These are phyloP conservation scores for Metellina segmentata DNA, from an alignment of 2,888 invertebrate genomes.

Conservation along the genomic window DNA sequence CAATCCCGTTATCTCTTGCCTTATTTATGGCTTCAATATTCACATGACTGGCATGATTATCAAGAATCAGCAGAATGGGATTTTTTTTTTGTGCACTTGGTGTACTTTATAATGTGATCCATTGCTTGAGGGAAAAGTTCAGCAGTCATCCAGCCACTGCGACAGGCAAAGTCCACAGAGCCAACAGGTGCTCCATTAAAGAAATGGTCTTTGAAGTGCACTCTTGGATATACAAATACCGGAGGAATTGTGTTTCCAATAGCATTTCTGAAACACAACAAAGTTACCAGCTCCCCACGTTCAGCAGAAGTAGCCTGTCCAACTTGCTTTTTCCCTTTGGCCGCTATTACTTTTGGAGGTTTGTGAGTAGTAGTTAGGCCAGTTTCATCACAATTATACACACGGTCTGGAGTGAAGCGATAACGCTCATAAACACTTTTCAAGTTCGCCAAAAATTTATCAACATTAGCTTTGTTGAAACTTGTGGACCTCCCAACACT, in stretches of 20 bases:
- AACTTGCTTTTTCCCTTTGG: slow-evolving; percentile 7
- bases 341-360: slow-evolving; percentile 27
- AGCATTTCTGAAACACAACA: slow-evolving; percentile 79
- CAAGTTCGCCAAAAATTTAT: slow-evolving; percentile 23
- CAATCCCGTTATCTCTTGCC: slow-evolving; percentile 80
- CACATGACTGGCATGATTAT: slow-evolving; percentile 79
- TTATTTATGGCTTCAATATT: slow-evolving; percentile 78
- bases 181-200: slow-evolving; percentile 79
- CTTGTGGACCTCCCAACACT: slow-evolving; percentile 18
- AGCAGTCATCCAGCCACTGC: neutral
- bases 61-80: slow-evolving; percentile 79
- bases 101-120: slow-evolving; percentile 12
- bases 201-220: slow-evolving; percentile 84
- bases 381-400: slow-evolving; percentile 31
- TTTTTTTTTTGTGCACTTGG: neutral
- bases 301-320: slow-evolving; percentile 22
- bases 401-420: slow-evolving; percentile 10
- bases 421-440: slow-evolving; percentile 20
- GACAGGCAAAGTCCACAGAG: slow-evolving; percentile 14
- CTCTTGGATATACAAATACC: slow-evolving; percentile 80
- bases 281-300: slow-evolving; percentile 26
- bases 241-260: slow-evolving; percentile 80
- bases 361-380: slow-evolving; percentile 9
- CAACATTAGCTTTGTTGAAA: slow-evolving; percentile 12
- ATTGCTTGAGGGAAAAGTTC: neutral